These are phyloP conservation scores for Corydoras maculifer DNA, from an alignment of 2,113 vertebrate genomes.

Conservation along the genomic window DNA sequence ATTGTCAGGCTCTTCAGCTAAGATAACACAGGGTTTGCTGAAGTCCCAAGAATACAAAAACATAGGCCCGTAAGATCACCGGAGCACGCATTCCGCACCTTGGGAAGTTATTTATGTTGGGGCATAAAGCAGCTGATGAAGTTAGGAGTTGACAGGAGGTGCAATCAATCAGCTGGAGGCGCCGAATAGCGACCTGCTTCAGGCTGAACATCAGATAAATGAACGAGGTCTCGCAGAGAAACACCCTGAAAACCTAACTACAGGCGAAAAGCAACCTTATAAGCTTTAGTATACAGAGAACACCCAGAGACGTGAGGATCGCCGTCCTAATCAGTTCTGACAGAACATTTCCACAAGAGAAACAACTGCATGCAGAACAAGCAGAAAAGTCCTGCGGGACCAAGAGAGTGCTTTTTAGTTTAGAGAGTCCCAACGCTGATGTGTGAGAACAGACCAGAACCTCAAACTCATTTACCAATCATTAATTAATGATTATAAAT, in stretches of 20 bases:
- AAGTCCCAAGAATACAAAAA: no score
- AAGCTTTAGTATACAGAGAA: not conserved
- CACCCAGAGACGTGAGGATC: not conserved
- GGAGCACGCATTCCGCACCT: not conserved
- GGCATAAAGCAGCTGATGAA: conserved; percentile 11
- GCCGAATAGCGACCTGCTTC: not conserved
- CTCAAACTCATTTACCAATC: no score
- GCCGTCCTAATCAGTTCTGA: not conserved
- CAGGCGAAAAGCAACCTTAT: conserved; percentile 6
- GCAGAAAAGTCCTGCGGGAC: not conserved
- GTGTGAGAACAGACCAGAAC: not conserved
- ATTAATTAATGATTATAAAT: no score
- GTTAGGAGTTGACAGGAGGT: conserved; percentile 4
- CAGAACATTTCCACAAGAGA: conserved; percentile 1
- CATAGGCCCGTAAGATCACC: not conserved
- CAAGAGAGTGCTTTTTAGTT: no score
- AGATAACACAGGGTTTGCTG: no score
- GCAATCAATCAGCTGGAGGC: not conserved
- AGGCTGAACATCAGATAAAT: conserved; percentile 17
- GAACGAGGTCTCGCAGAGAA: conserved; percentile 1
- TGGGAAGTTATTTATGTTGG: not conserved
- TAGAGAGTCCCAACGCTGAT: not conserved
- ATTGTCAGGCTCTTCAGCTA: no score
- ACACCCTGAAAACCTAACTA: not conserved
- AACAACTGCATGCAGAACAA: not conserved